Evolutionary conservation across 2,797 vertebrate genomes (phyloP).

Genomic region (Amblyraja radiata): DNA sequence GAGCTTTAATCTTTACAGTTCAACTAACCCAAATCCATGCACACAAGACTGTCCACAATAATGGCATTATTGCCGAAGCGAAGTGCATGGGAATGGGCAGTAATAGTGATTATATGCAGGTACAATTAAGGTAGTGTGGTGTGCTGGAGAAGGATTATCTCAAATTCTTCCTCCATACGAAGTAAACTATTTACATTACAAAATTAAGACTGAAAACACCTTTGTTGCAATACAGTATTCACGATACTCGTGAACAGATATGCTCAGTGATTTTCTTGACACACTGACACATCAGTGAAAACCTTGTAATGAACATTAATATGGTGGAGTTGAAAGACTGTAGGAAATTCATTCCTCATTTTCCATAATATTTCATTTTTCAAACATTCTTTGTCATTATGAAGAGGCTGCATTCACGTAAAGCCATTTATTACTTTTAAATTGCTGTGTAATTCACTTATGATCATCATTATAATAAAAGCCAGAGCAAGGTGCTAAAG

Average conservation of each 20-base stretch:
- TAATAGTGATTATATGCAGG: background rate
- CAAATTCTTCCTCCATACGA: background rate
- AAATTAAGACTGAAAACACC: background rate
- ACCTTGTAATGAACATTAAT: background rate
- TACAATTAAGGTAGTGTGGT: background rate
- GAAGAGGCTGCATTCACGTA: background rate
- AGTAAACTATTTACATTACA: background rate
- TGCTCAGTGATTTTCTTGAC: background rate
- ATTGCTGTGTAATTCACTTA: background rate
- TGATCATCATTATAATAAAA: background rate
- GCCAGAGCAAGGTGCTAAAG: background rate
- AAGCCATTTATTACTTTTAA: conserved; percentile 6
- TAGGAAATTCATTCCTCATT: background rate
- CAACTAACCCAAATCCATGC: background rate
- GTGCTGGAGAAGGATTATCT: background rate
- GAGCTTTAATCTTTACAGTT: background rate
- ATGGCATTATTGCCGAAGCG: background rate
- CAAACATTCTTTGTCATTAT: background rate
- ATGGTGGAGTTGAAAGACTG: background rate
- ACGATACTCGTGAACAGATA: background rate
- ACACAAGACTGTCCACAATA: background rate
- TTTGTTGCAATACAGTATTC: background rate
- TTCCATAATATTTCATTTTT: background rate
- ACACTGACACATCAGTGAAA: background rate
- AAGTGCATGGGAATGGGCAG: background rate